Evolutionary conservation across 2,113 vertebrate genomes (phyloP), one percentile per base, ranked within the genome.

Genomic region (Xiphophorus hellerii): DNA sequence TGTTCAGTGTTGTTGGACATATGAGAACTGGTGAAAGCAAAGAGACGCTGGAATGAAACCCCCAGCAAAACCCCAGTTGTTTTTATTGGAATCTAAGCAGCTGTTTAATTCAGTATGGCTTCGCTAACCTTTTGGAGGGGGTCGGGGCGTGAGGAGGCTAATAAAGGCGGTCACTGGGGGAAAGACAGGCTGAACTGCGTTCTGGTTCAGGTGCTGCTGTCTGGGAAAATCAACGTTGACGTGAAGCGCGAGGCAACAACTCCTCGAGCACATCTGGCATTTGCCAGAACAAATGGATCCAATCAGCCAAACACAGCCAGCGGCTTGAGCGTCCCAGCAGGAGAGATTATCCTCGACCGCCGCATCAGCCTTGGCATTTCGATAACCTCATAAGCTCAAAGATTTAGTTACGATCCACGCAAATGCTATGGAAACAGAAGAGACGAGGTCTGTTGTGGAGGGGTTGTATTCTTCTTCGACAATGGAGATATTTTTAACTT

Each of bases 291-390:
- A 66, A 86, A 83, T 65, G 62, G 70, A 73, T 80, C 68, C 39
- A 85, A 84, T 91, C 81, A 78, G 69, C 72, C 69, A 44, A 67
- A 78, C 68, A 3, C 76, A 81, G 77, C 77, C 82, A 83, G 64
- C 54, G 62, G 69, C 64, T 75, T 6, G 30, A 74, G 62, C 25
- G 64, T 60, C 80, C 78, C 84, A 69, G 76, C 75, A 69, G 71
- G 70, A 17, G 62, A 65, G 61, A 84, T 83, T 73, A 87, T 11
- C 3, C 69, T 4, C 6, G 65, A 4, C 73, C 62, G 66, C 80
- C 66, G 74, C 71, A 66, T 67, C 15, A 71, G 73, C 51, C 60
- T 81, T 58, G 69, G 73, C 73, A 65, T 76, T 82, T 84, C 62
- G 74, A 84, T 82, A 81, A 64, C 60, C 31, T 62, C 31, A 29